phyloP scores from a whole-genome alignment of 2,113 vertebrate genomes.

The Tyto alba region DNA sequence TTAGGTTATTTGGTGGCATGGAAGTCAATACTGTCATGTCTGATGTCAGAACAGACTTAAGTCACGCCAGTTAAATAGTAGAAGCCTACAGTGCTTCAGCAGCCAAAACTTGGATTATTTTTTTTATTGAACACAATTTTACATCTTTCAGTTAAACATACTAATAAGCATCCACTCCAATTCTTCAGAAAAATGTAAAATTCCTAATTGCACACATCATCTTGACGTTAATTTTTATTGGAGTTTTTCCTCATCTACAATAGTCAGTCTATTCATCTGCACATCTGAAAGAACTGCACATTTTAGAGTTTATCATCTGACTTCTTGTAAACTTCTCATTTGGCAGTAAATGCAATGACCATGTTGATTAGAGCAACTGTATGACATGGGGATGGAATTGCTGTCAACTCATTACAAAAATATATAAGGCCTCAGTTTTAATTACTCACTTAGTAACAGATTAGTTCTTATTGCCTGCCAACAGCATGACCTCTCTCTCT shows the following conservation, averaged over 20 bases:
- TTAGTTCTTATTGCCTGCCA: constrained; percentile 74
- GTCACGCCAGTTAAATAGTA: not conserved
- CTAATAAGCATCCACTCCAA: not conserved
- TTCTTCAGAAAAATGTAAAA: constrained; percentile 6
- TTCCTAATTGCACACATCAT: constrained; percentile 1
- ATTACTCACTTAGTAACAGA: constrained; percentile 81
- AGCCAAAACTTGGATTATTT: not conserved
- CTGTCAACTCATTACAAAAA: constrained; percentile 84
- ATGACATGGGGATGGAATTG: constrained; percentile 72
- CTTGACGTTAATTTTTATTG: not conserved
- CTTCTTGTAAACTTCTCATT: constrained; percentile 78
- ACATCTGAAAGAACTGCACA: constrained; percentile 46
- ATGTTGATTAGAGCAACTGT: constrained; percentile 74
- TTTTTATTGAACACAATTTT: not conserved
- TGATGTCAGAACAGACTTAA: not conserved
- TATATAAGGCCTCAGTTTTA: constrained; percentile 84
- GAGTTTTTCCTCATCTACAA: not conserved
- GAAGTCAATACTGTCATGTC: not conserved
- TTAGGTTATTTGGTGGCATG: not conserved
- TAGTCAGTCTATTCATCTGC: constrained; percentile 51
- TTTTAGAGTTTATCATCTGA: constrained; percentile 70
- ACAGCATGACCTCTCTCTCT: constrained; percentile 55
- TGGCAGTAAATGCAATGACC: constrained; percentile 77
- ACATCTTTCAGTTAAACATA: constrained; percentile 2
- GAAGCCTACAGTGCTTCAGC: not conserved